Evolutionary conservation across 1,140 invertebrate genomes (phyloP).

Genomic region (Pogonus chalceus): DNA sequence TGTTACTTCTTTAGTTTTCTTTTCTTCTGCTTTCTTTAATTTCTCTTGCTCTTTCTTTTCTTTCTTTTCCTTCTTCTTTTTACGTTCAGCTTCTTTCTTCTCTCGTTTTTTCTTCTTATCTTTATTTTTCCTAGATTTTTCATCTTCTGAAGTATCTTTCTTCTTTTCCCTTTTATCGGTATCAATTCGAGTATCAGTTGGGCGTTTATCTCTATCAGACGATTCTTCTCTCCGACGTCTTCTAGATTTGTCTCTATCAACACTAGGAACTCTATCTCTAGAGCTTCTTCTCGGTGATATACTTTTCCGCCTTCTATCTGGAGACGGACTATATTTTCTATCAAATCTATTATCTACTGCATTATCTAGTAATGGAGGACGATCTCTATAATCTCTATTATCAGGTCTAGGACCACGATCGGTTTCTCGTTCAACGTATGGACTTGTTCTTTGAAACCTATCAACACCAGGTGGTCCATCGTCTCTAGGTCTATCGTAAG

Average conservation of each 20-base stretch:
- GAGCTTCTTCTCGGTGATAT: conserved; percentile 16
- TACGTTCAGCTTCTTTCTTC: conserved; percentile 42
- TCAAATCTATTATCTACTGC: conserved; percentile 9
- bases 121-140: conserved; percentile 40
- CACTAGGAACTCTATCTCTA: conserved; percentile 33
- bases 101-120: conserved; percentile 46
- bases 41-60: conserved; percentile 41
- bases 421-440: conserved; percentile 10
- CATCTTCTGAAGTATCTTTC: conserved; percentile 31
- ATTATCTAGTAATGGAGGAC: conserved; percentile 3
- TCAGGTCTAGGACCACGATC: conserved; percentile 9
- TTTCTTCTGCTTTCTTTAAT: conserved; percentile 34
- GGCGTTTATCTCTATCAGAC: conserved; percentile 20
- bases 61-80: conserved; percentile 40
- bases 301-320: conserved; percentile 7
- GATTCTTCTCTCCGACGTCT: conserved; percentile 14
- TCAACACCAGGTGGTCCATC: neutral
- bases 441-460: neutral
- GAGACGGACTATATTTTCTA: conserved; percentile 12
- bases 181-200: conserved; percentile 33
- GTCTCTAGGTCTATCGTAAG: conserved; percentile 7
- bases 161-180: conserved; percentile 36
- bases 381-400: neutral
- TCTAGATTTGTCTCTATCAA: conserved; percentile 20
- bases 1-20: conserved; percentile 39